phyloP scores from a whole-genome alignment of 2,113 vertebrate genomes.

The Austrofundulus limnaeus region DNA sequence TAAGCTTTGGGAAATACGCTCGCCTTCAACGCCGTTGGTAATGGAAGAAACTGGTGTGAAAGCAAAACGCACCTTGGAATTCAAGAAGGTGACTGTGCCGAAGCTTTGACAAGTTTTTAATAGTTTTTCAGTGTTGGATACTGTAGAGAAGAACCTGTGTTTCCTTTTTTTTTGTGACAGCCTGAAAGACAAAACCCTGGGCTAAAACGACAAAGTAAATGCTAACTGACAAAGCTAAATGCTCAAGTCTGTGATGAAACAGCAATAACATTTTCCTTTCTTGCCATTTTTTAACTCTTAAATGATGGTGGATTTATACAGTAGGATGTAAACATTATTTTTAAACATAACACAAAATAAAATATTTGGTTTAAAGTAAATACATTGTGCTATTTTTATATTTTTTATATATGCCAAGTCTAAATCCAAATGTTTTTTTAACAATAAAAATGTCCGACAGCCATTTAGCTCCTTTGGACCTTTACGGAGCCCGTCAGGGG shows the following conservation, averaged over 20 bases:
- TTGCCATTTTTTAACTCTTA: background rate
- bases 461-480: slow-evolving; percentile 2
- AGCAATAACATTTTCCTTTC: background rate
- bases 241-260: no score
- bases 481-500: no score
- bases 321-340: background rate
- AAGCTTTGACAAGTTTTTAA: background rate
- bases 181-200: slow-evolving; percentile 22
- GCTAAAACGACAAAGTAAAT: background rate
- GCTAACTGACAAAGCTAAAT: background rate
- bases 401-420: background rate
- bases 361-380: background rate
- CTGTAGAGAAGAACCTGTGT: background rate
- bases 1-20: background rate
- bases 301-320: background rate
- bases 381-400: background rate
- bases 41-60: background rate
- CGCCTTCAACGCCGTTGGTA: background rate
- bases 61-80: background rate
- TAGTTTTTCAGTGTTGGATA: background rate
- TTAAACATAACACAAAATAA: background rate
- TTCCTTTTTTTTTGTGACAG: background rate
- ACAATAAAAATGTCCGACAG: background rate
- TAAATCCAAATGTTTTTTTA: background rate
- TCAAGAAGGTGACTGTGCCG: background rate